Evolutionary conservation across 2,888 invertebrate genomes (phyloP), one percentile per base, ranked within the genome.

Genomic region (Melieria crassipennis): DNA sequence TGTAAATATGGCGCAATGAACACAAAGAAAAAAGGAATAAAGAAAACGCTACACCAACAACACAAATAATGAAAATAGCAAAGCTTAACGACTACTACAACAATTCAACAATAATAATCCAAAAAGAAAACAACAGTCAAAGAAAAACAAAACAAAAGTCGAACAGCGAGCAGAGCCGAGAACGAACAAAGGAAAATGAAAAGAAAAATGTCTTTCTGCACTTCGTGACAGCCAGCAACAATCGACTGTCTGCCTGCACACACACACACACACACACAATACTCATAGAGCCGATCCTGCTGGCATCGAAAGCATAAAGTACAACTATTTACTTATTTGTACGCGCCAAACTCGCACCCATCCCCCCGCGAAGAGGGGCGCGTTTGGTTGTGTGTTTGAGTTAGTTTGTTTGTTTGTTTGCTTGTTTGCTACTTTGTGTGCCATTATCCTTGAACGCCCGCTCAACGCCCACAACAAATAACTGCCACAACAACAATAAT

Each of bases 361-460:
- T 30, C 30, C 30, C 2, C 3, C 30, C 30, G 30, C 30, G 30
- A 30, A 2, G 30, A 30, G 30, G 30, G 16, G 16, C 16, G 16
- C 16, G 16, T 16, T 16, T 16, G 16, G 16, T 16, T 16, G 16
- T 16, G 16, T 30, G 30, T 30, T 30, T 3, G 30, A 30, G 30
- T 30, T 30, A 0, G 30, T 2, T 30, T 30, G 30, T 30, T 30
- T 30, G 30, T 3, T 30, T 30, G 30, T 30, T 30, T 30, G 30
- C 3, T 30, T 30, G 30, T 16, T n/a, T 50, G 52, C 52, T 50
- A 50, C n/a, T 50, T 50, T 50, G 10, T 50, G n/a, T 50, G 52
- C 52, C n/a, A 57, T 72, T 61, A 72, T 69, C 72, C 72, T 69
- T 72, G 69, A 72, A 68, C 65, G 45, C 65, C 72, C 52, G 64